Evolutionary conservation across 1,140 invertebrate species (phyloP).

Genomic region (Meloidogyne chitwoodi): DNA sequence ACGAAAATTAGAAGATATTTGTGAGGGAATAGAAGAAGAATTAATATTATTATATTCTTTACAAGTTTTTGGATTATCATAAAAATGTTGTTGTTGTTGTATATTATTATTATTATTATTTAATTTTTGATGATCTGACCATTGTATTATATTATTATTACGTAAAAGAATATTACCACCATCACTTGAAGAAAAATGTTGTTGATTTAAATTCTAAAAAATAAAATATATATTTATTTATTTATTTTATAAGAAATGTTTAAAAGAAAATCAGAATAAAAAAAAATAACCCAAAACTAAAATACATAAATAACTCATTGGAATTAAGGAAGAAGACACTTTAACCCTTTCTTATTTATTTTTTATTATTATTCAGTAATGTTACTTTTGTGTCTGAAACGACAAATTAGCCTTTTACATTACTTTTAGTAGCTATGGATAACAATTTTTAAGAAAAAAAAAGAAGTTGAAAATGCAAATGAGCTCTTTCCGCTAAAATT

Average conservation of each 20-base stretch:
- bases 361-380: neutral
- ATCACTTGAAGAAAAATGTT: neutral
- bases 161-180: neutral
- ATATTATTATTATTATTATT: neutral
- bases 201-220: neutral
- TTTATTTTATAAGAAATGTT: neutral
- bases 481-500: neutral
- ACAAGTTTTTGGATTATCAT: no score
- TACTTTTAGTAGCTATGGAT: neutral
- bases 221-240: neutral
- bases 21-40: neutral
- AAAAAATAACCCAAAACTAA: no score
- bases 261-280: neutral
- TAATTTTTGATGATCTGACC: neutral
- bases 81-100: neutral
- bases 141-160: neutral
- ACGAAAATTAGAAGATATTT: conserved; percentile 1
- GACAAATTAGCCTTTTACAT: neutral
- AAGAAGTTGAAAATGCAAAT: neutral
- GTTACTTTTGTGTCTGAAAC: neutral
- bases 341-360: neutral
- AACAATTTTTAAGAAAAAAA: neutral
- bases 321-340: neutral
- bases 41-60: neutral
- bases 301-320: no score